These are phyloP conservation scores for Danio tinwini DNA, from an alignment of 2,797 vertebrate species.

Conservation along the genomic window DNA sequence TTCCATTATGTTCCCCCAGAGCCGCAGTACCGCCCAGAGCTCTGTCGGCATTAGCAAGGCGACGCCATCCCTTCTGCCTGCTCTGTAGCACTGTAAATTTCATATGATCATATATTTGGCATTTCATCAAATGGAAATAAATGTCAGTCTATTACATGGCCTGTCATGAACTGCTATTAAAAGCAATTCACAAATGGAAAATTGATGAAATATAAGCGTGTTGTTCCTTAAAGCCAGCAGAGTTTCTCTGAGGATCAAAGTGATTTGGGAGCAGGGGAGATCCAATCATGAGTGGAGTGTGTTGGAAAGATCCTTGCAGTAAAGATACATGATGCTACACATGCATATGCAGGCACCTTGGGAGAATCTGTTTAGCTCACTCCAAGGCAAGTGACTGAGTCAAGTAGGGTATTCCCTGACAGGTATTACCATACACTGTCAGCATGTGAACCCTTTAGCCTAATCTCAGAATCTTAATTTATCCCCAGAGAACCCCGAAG, in stretches of 20 bases:
- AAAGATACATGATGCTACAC: conserved; percentile 27
- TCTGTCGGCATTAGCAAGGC: conserved; percentile 5
- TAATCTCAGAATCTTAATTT: conserved; percentile 22
- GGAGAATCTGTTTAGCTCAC: conserved; percentile 4
- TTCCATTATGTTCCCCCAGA: conserved; percentile 13
- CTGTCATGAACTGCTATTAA: conserved; percentile 40
- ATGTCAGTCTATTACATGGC: conserved; percentile 60
- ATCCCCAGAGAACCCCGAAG: conserved; percentile 1
- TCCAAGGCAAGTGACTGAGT: background rate
- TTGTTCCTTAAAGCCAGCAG: conserved; percentile 21
- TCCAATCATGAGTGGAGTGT: conserved; percentile 49
- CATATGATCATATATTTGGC: conserved; percentile 46
- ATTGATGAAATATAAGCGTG: conserved; percentile 26
- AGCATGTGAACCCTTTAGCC: conserved; percentile 5
- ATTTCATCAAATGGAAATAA: conserved; percentile 65
- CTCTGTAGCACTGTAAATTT: background rate
- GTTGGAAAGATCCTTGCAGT: conserved; percentile 52
- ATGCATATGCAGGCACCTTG: conserved; percentile 12
- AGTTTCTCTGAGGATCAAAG: conserved; percentile 55
- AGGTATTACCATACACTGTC: background rate
- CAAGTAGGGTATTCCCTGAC: conserved; percentile 1
- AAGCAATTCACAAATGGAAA: conserved; percentile 37
- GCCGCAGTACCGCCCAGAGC: background rate
- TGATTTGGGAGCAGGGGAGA: conserved; percentile 67
- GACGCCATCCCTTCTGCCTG: background rate